Base-by-base conservation (phyloP, 1,140 invertebrate genomes). In the Tribolium castaneum region DNA sequence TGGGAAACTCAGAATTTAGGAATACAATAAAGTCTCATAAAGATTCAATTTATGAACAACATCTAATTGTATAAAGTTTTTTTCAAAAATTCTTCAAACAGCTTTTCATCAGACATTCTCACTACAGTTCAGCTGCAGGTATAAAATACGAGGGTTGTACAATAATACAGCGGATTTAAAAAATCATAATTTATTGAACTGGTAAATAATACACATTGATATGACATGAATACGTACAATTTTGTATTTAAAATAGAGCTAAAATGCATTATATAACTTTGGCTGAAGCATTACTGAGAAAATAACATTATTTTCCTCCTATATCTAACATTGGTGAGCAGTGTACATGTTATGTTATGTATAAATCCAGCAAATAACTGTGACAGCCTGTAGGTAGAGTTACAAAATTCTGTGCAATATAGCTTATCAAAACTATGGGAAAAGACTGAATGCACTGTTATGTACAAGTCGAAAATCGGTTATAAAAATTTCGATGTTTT, bases 231-330 rank as follows among this genome's bases (percentile, higher is more conserved):
- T 66, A 66, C 59, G 80, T 82, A 80, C 80, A 82, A 76, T 79
- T 74, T 77, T 80, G 78, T 82, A 83, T 83, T 82, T 80, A 82
- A 82, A 83, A 83, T 83, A 82, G 78, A 80, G 81, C 79, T 81
- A 82, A 82, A 71, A 80, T 70, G 66, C 59, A 62, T 71, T 73
- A 80, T 77, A 74, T 52, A 76, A 70, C 59, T 52, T 78, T 79
- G 16, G 70, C 77, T 72, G 71, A 76, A 76, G 54, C 74, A 62
- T 70, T 75, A 77, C 45, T 62, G 50, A 22, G 51, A 51, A 80
- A 72, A 80, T 78, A 71, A 78, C 35, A 56, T 78, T 62, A 51
- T 70, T 25, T 73, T 78, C 50, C 62, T 66, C 49, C 56, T 80
- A 80, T 70, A 78, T 70, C 70, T 78, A 78, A 78, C 49, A 77